Evolutionary conservation across 2,888 invertebrate genomes (phyloP), one percentile per base, ranked within the genome.

Genomic region (Sipha maydis): DNA sequence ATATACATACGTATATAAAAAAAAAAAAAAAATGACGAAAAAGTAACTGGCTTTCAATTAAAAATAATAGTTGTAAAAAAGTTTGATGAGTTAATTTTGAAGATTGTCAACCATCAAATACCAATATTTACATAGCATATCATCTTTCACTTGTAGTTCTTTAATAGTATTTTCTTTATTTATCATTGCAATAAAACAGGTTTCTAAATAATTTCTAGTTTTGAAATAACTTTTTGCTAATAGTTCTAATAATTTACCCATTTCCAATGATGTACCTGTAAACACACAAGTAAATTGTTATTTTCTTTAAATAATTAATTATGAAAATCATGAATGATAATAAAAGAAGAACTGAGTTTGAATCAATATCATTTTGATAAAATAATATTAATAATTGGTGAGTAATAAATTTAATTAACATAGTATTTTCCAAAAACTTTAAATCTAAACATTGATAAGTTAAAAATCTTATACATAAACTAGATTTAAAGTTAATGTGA

Each of bases 111-210:
- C 41, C 88, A 88, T 88, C 48, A 31, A 75, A 82, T 88, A 82
- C 88, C 88, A 88, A 75, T 82, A 79, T 73, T 73, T 82, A n/a
- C 88, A 82, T 21, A 88, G 21, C 75, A 67, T 61, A n/a, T 88
- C 80, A n/a, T 88, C 75, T 75, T 88, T 88, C 1, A 76, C 11
- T 25, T 82, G 88, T 21, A 75, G 82, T 38, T 88, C 67, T 75
- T 75, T 82, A 31, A 85, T 48, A 34, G 69, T 69, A 19, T 31
- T 28, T 82, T 88, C 80, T 48, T 76, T 31, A 17, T 88, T 34
- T 21, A 75, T 34, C 67, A 88, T 80, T n/a, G 48, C 48, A 61
- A 41, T 19, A 21, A 75, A 82, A 75, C 75, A 75, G 31, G 21
- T 9, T 34, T 80, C 75, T 31, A 88, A 80, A 75, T 75, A 76